Evolutionary conservation across 2,797 vertebrate species (phyloP), one percentile per base, ranked within the genome.

Genomic region (Cynodonichthys magdalenae): DNA sequence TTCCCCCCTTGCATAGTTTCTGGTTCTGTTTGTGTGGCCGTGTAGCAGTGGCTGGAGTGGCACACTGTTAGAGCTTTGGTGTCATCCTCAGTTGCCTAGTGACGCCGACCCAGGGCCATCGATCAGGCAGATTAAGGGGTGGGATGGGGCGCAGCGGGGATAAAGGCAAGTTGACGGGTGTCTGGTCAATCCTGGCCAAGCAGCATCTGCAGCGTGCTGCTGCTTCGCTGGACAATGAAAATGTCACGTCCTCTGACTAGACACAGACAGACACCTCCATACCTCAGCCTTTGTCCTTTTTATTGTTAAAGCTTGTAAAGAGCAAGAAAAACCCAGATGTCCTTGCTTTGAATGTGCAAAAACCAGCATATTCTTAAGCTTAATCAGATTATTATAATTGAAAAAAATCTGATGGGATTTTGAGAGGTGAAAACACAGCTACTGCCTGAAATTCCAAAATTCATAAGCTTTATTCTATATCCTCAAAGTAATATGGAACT

Each of bases 41-140:
- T 42, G 56, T 41, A 49, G 64, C 71, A 17, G 59, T 42, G 56
- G 44, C 78, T 67, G 62, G 74, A 71, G 75, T 70, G 53, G 56
- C 69, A 70, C 52, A 17, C 74, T 55, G 68, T 2, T 69, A 68
- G 69, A 47, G 77, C 74, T 86, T 82, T 76, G 68, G 71, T 78
- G 86, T 80, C 74, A 84, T 81, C 77, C 63, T 44, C 69, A 72
- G 90, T 92, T 92, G 91, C 91, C 83, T 84, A 86, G 90, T 82
- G 90, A 92, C 84, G 59, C 64, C 59, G 46, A 71, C 77, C 83
- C 74, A 59, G 67, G 61, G 70, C 74, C 79, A 92, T 92, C 79
- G 88, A 92, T 90, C 84, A 65, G 79, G 60, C 51, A 81, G 82
- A 85, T 87, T 82, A 81, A 65, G 73, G 73, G 64, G 66, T 34